These are phyloP conservation scores for Oreochromis niloticus DNA, from an alignment of 2,113 vertebrate genomes.

Conservation along the genomic window DNA sequence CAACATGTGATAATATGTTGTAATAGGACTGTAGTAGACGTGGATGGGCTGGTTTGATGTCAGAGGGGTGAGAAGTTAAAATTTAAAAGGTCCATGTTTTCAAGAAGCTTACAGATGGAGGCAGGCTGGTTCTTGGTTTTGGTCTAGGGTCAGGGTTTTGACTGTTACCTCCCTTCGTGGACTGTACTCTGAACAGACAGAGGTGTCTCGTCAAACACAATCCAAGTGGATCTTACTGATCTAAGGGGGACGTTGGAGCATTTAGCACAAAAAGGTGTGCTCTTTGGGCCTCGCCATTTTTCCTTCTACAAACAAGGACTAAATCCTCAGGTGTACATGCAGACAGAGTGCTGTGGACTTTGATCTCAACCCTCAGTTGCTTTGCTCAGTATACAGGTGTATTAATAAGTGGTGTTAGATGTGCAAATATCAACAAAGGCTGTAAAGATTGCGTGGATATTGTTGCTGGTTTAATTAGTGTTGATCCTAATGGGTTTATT, in stretches of 20 bases:
- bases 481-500: neutral
- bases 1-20: neutral
- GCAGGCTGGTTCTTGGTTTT: neutral
- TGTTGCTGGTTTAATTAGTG: neutral
- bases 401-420: neutral
- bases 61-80: neutral
- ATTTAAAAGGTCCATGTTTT: slow-evolving; percentile 54
- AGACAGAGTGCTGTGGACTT: neutral
- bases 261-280: slow-evolving; percentile 69
- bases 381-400: slow-evolving; percentile 11
- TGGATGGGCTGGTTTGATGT: neutral
- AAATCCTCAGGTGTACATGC: slow-evolving; percentile 65
- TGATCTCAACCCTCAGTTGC: slow-evolving; percentile 8
- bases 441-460: neutral
- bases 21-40: neutral
- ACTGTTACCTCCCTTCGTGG: slow-evolving; percentile 27
- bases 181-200: slow-evolving; percentile 1
- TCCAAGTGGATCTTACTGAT: slow-evolving; percentile 68
- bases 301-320: slow-evolving; percentile 67
- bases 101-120: slow-evolving; percentile 8
- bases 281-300: slow-evolving; percentile 43
- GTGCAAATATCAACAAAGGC: neutral
- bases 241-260: slow-evolving; percentile 78
- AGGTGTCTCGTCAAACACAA: slow-evolving; percentile 64
- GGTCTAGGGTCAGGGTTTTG: neutral